These are phyloP conservation scores for Gracilinanus agilis DNA, from an alignment of 2,113 vertebrate species.

Conservation along the genomic window DNA sequence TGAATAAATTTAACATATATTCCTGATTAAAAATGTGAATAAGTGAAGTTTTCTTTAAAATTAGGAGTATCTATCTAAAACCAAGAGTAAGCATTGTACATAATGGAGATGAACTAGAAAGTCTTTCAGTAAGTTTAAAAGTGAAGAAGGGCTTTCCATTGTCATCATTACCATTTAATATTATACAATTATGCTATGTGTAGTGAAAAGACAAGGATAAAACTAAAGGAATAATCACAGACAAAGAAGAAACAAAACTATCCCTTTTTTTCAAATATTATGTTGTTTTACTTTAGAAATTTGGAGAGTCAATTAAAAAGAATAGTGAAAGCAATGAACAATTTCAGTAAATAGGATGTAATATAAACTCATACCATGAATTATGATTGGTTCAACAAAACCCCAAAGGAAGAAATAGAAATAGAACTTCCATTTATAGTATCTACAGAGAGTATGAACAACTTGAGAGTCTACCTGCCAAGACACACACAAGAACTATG, in stretches of 20 bases:
- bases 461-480: neutral
- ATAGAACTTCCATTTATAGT: neutral
- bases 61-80: neutral
- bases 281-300: neutral
- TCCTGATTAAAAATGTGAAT: neutral
- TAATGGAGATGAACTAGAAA: neutral
- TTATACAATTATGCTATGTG: neutral
- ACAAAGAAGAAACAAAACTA: neutral
- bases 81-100: neutral
- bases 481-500: neutral
- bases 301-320: neutral
- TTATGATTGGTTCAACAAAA: neutral
- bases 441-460: neutral
- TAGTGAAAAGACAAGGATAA: neutral
- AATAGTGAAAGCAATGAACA: neutral
- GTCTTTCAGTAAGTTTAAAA: neutral
- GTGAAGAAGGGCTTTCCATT: neutral
- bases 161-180: neutral
- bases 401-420: neutral
- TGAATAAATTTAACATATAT: neutral
- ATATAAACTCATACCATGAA: neutral
- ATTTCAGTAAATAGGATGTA: neutral
- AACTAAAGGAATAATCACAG: neutral
- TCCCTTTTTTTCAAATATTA: neutral
- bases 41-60: neutral